Evolutionary conservation across 1,140 invertebrate genomes (phyloP).

Genomic region (Nomia melanderi): DNA sequence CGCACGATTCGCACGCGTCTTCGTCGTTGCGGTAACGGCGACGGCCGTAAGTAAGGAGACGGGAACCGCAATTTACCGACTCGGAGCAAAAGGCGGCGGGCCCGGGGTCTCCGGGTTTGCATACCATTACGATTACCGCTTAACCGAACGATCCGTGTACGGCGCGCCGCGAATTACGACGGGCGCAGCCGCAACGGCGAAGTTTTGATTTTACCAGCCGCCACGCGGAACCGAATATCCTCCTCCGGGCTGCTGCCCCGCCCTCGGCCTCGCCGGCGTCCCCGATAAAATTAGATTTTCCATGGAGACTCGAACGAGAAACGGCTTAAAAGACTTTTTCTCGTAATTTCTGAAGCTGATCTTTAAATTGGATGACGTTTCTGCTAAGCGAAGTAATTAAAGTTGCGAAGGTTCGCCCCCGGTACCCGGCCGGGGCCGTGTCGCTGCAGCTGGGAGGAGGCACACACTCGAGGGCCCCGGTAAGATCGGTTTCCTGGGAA

Average conservation of each 20-base stretch:
- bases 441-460: not conserved
- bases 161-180: not conserved
- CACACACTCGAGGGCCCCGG: slow-evolving; percentile 1
- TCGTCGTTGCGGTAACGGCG: slow-evolving; percentile 37
- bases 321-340: slow-evolving; percentile 9
- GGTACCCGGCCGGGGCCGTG: slow-evolving; percentile 1
- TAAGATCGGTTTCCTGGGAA: slow-evolving; percentile 54
- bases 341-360: slow-evolving; percentile 26
- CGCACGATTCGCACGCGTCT: slow-evolving; percentile 19
- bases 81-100: slow-evolving; percentile 15
- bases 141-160: not conserved
- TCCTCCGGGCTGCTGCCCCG: no score
- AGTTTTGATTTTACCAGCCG: not conserved
- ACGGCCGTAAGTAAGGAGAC: slow-evolving; percentile 35
- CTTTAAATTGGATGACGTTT: slow-evolving; percentile 37
- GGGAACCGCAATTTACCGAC: slow-evolving; percentile 42
- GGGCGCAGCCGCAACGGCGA: not conserved
- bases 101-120: slow-evolving; percentile 14
- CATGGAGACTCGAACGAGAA: not conserved
- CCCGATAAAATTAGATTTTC: slow-evolving; percentile 16
- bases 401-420: slow-evolving; percentile 13
- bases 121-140: slow-evolving; percentile 36
- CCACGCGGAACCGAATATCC: not conserved
- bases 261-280: no score
- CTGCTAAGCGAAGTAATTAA: slow-evolving; percentile 32